Evolutionary conservation across 37 sponge, comb jelly and placozoan species (phyloP), one percentile per base, ranked within the genome.

Genomic region (Hexactinellida sp.): DNA sequence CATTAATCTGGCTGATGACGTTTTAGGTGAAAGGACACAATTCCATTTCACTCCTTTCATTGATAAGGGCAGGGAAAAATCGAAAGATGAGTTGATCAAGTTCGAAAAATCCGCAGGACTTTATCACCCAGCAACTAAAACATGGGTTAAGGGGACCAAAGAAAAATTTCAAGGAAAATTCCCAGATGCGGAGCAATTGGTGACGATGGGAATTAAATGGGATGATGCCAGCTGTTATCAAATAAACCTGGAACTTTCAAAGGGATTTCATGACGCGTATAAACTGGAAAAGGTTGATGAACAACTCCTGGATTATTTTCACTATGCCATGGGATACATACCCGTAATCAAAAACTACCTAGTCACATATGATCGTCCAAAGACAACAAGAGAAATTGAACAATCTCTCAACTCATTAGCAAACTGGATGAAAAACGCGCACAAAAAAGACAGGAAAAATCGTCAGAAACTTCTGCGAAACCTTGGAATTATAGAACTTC

Each of bases 381-480:
- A 41, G 47, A 5, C 47, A 41, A 16, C 47, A 13, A 13, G 10
- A 16, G 47, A 41, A 41, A 41, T 41, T 16, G 47, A 16, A 13
- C 5, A 5, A 41, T 41, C 47, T 13, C 47, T 41, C 10, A 13
- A 41, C 5, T 41, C 47, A 16, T 13, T 41, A 13, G 47, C 47
- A 16, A 41, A 41, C 13, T 41, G 47, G 47, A 41, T 41, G 13
- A 5, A 16, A 5, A 13, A 41, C 5, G 13, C 47, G 5, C 47
- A 5, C 13, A 13, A 5, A 13, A 41, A 85, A 34, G 37, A 83
- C 1, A 54, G 55, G 38, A 92, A 90, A 63, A 85, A 88, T 51
- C 82, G 55, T 0, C 93, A 92, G 84, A 92, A 92, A 76, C 86
- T 92, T 37, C 54, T 92, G 0, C 39, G 93, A 52, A 92, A 92